Base-by-base conservation (phyloP, 2,113 vertebrate species). In the Thalassoma bifasciatum region DNA sequence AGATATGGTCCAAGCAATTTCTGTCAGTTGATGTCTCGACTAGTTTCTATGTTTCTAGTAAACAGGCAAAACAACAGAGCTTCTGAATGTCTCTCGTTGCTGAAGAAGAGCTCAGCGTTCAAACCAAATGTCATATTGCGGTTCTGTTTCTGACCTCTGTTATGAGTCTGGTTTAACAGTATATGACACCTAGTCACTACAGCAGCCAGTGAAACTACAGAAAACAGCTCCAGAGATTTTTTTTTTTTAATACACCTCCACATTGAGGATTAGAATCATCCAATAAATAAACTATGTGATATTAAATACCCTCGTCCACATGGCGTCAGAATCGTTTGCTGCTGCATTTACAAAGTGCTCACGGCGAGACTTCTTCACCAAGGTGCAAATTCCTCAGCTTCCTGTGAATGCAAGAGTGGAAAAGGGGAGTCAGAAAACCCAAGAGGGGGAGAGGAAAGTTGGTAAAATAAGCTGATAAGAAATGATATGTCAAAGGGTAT, bases 311-410 rank as follows among this genome's bases (percentile, higher is more conserved):
- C 17, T 22, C 79, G 82, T 69, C 24, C 16, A 62, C 83, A 34
- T 59, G 42, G 62, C 82, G 53, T 80, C 69, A 61, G 78, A 82
- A 77, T 81, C 72, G 86, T 62, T 64, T 22, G 26, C 46, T 86
- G 84, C 88, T 89, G 91, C 91, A 79, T 90, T 84, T 87, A 91
- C 91, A 91, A 90, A 92, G 88, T 89, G 88, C 87, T 89, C 84
- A 74, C 75, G 17, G 61, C 63, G 46, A 76, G 69, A 75, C 68
- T 62, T 89, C 83, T 67, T 83, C 82, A 72, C 63, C 83, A 23
- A 53, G 85, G 86, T 90, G 87, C 86, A 89, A 90, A 87, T 72
- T 86, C 86, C 84, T 82, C 87, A 77, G 74, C 58, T 65, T 86
- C 83, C 73, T 69, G 81, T 49, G 65, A 90, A 71, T 73, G 62